Evolutionary conservation across 2,888 invertebrate species (phyloP), one percentile per base, ranked within the genome.

Genomic region (Tineola bisselliella): DNA sequence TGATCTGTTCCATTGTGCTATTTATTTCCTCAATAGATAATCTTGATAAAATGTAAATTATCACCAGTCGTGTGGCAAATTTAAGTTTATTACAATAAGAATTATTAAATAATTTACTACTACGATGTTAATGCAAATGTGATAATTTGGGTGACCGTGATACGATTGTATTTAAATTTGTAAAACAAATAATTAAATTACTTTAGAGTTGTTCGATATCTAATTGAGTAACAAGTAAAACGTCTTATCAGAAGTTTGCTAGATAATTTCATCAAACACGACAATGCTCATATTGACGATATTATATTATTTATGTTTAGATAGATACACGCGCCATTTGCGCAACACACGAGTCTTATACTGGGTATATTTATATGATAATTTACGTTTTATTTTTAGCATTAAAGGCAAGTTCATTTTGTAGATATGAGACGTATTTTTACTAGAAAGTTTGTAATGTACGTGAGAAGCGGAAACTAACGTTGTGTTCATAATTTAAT

Each of bases 11-110:
- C 25, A 25, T 25, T 25, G 25, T 25, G 25, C 6, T 4, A 4
- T 25, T 25, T 54, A 25, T 25, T 54, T 54, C 54, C 54, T 25
- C 11, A 54, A 54, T 54, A 54, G 54, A 54, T 54, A 25, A 54
- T 54, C 54, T 54, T 25, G 54, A 54, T 54, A 54, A 54, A 18
- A 5, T 38, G n/a, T 38, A 38, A 17, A 48, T 15, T 48, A 48
- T 48, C 44, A 10, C 5, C 12, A 10, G 6, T 44, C n/a, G 44
- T 13, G 44, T 44, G 31, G n/a, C n/a, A 8, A 38, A 38, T 4
- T 38, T n/a, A 38, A 38, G 38, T 38, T 6, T 38, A 31, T 38
- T n/a, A 38, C 3, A 38, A 6, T 6, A 38, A 6, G 5, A 44
- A 44, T 44, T 48, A 10, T 17, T 48, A n/a, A n/a, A n/a, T n/a